These are phyloP conservation scores for Zaprionus vittiger DNA, from an alignment of 1,140 invertebrate genomes.

Conservation along the genomic window DNA sequence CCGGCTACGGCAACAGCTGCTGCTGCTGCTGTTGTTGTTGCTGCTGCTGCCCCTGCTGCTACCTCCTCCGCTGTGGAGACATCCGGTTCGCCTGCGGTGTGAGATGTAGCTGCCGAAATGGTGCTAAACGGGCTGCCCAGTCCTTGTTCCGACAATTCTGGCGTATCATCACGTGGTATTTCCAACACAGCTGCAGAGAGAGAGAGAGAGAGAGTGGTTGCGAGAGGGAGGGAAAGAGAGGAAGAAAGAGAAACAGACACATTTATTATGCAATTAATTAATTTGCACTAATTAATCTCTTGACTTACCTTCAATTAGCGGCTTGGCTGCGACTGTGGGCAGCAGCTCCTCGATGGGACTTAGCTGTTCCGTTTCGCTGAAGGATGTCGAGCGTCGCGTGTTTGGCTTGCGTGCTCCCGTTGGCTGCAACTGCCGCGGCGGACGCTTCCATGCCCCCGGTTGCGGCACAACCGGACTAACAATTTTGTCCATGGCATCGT, in stretches of 20 bases:
- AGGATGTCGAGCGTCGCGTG: slow-evolving; percentile 76
- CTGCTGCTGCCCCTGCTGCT: not conserved
- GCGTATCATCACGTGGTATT: slow-evolving; percentile 74
- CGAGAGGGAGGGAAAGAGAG: not conserved
- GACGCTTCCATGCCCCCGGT: slow-evolving; percentile 91
- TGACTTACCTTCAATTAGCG: slow-evolving; percentile 64
- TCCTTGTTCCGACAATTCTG: slow-evolving; percentile 67
- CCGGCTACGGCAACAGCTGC: not conserved
- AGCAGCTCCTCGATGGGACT: slow-evolving; percentile 72
- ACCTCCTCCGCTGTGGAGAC: slow-evolving; percentile 41
- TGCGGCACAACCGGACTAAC: slow-evolving; percentile 96
- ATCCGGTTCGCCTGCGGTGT: slow-evolving; percentile 71
- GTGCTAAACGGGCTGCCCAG: slow-evolving; percentile 75
- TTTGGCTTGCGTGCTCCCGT: slow-evolving; percentile 75
- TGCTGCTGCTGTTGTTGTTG: not conserved
- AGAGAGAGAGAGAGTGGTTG: not conserved
- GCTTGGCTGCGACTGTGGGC: slow-evolving; percentile 21
- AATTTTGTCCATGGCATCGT: slow-evolving; percentile 93
- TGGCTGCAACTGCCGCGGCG: slow-evolving; percentile 68
- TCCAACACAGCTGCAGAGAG: slow-evolving; percentile 51
- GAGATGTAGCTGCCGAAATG: slow-evolving; percentile 72
- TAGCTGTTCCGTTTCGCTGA: slow-evolving; percentile 74
- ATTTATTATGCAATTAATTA: slow-evolving; percentile 6
- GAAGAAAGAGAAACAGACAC: not conserved
- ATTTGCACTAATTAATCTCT: slow-evolving; percentile 11